Evolutionary conservation across 2,113 vertebrate species (phyloP), one percentile per base, ranked within the genome.

Genomic region (Alligator mississippiensis): DNA sequence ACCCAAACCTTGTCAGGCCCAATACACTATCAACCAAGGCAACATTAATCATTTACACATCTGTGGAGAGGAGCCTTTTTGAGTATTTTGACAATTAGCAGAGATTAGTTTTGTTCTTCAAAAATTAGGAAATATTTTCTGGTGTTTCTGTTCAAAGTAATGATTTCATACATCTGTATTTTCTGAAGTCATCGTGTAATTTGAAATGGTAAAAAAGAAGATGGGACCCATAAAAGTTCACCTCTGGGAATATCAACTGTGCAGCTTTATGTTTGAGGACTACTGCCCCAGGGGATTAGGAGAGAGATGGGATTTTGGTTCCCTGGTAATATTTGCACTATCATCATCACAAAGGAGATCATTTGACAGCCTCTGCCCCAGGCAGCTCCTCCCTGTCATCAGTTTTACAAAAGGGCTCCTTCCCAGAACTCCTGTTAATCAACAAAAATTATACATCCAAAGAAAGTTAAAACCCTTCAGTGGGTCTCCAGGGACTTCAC

Each of bases 371-470:
- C 85, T 59, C 80, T 92, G 87, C 90, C 91, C 91, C 85, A 82
- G 94, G 90, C 92, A 95, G 91, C 79, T 95, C 82, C 90, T 95
- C 92, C 88, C 77, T 85, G 80, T 84, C 92, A 96, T 80, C 88
- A 17, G 61, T 28, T 89, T 85, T 88, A 94, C 90, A 96, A 94
- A 95, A 96, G 87, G 72, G 17, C 88, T 94, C 57, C 84, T 94
- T 95, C 92, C 94, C 84, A 85, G 85, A 96, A 92, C 93, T 96
- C 85, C 87, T 93, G 91, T 95, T 97, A 94, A 97, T 96, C 94
- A 97, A 94, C 92, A 92, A 25, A 93, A 97, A 97, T 95, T 89
- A 88, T 75, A 96, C 79, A 94, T 81, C 90, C 90, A 81, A 94
- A 84, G 85, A 81, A 96, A 97, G 96, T 77, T 78, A 87, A 93